Base-by-base conservation (phyloP, 2,113 vertebrate species). In the Calidris pugnax region DNA sequence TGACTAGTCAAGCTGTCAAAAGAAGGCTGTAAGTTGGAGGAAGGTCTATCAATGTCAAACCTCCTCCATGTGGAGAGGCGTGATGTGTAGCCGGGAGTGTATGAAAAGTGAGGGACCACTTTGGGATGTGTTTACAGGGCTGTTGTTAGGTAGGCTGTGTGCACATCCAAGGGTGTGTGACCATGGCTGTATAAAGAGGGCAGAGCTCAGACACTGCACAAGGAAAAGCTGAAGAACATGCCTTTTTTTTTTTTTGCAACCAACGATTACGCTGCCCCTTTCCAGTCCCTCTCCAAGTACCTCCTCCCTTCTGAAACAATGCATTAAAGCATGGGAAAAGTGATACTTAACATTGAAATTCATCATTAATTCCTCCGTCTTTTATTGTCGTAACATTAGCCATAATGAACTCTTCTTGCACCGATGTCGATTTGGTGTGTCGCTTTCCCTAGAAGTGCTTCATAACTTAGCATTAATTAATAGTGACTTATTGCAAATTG, bases 401-500 rank as follows among this genome's bases (percentile, higher is more conserved):
- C 64, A 17, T 97, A 97, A 98, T 98, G 97, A 98, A 98, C 97
- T 98, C 97, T 95, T 98, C 94, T 91, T 79, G 91, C 89, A 37
- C 63, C 74, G 75, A 91, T 98, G 97, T 97, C 96, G 82, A 95
- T 95, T 96, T 96, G 95, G 87, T 95, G 85, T 83, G 91, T 96
- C 82, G 89, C 94, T 97, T 98, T 64, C 95, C 93, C 82, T 94
- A n/a, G 89, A 97, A 98, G 95, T 81, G 96, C 96, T 96, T 95
- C 69, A 97, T 96, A 97, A 97, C 95, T 98, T 97, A 95, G 94
- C 20, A 47, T 95, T 98, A 98, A 98, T 98, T 98, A 98, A 97
- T 89, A 97, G 95, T 97, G 98, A 97, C 98, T 98, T 98, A 94
- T 32, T 97, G 97, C 95, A 98, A 98, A 98, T 98, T 97, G 97